Evolutionary conservation across 2,888 invertebrate genomes (phyloP).

Genomic region (Monochamus alternatus): DNA sequence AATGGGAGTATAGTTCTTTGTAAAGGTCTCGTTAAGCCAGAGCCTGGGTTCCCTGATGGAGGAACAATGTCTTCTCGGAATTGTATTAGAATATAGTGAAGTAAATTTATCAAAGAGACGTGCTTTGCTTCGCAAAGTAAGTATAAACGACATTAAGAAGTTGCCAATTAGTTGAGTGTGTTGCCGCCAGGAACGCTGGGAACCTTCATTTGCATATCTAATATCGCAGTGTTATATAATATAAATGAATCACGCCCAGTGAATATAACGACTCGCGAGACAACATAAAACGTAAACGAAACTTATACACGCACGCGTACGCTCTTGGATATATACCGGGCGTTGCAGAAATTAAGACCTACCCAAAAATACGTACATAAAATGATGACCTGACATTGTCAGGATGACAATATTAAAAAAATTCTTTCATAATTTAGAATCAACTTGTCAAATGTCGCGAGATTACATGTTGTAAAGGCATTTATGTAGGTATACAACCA

Average conservation of each 20-base stretch:
- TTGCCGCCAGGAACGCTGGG: slow-evolving; percentile 66
- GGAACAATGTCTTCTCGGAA: slow-evolving; percentile 64
- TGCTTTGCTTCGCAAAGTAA: slow-evolving; percentile 71
- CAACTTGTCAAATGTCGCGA: no score
- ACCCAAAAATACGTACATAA: no score
- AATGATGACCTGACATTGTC: no score
- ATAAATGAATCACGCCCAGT: slow-evolving; percentile 64
- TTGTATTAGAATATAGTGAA: slow-evolving; percentile 68
- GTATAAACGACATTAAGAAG: slow-evolving; percentile 73
- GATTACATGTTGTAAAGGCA: no score
- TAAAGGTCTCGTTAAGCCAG: slow-evolving; percentile 45
- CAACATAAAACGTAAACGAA: no score
- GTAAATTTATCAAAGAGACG: slow-evolving; percentile 71
- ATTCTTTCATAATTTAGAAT: no score
- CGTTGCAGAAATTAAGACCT: no score
- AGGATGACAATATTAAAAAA: no score
- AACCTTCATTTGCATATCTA: slow-evolving; percentile 70
- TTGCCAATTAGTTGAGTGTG: slow-evolving; percentile 71
- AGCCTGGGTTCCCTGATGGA: slow-evolving; percentile 43
- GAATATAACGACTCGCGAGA: slow-evolving; percentile 39
- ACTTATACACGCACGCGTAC: no score
- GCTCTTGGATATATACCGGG: no score
- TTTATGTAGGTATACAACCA: no score
- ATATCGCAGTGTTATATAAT: slow-evolving; percentile 70
- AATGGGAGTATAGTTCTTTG: slow-evolving; percentile 39